phyloP scores from a whole-genome alignment of 1,140 invertebrate genomes.

The Ruditapes philippinarum region DNA sequence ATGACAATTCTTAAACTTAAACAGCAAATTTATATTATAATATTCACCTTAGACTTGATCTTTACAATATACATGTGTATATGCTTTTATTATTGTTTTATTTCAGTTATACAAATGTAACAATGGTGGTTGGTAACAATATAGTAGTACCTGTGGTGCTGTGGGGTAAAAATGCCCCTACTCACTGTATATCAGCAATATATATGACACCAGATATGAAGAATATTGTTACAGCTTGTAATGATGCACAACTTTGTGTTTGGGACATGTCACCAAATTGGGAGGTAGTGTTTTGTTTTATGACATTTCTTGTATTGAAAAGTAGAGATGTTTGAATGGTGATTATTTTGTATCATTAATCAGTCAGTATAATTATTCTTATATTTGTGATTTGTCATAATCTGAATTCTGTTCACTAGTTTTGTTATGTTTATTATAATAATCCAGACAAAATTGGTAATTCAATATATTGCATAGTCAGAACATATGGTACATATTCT shows the following conservation, averaged over 20 bases:
- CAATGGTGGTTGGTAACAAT: conserved; percentile 88
- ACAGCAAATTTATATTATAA: neutral
- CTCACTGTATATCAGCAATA: conserved; percentile 98
- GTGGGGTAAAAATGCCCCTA: conserved; percentile 98
- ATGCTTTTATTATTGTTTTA: neutral
- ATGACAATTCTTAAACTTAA: too few relatives aligned
- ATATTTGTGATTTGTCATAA: too few relatives aligned
- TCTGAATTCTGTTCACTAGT: too few relatives aligned
- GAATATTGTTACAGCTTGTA: conserved; percentile 98
- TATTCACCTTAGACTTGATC: neutral
- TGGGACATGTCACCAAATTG: conserved; percentile 93
- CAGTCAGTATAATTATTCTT: too few relatives aligned
- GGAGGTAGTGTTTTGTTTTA: too few relatives aligned
- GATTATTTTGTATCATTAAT: too few relatives aligned
- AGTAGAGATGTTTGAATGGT: too few relatives aligned
- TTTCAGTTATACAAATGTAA: neutral
- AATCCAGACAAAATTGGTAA: too few relatives aligned
- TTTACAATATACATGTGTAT: neutral
- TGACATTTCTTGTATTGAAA: too few relatives aligned
- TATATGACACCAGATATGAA: conserved; percentile 96
- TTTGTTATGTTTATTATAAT: too few relatives aligned
- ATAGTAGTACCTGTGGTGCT: conserved; percentile 98
- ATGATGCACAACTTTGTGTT: conserved; percentile 99
- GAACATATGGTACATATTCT: too few relatives aligned
- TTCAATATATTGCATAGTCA: too few relatives aligned